Conservation (phyloP, 1,140 invertebrate species). For the Euwallacea fornicatus region DNA sequence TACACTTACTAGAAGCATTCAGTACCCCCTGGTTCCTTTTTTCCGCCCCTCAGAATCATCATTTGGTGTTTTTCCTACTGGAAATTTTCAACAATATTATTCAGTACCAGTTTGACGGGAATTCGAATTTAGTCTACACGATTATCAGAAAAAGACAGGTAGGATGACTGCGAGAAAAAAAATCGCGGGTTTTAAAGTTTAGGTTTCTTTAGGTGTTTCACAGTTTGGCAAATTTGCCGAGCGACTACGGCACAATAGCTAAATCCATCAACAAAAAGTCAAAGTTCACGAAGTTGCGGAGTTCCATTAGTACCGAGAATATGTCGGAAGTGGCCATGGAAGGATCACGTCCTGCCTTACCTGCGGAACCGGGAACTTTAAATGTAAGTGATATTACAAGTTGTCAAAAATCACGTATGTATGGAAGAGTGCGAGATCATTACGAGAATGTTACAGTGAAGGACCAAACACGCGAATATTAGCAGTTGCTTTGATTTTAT, state of each 20-base stretch:
- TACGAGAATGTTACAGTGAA: too few relatives aligned
- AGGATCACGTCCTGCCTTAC: conserved; percentile 79
- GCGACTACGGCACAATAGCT: conserved; percentile 86
- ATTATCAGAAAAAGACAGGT: conserved; percentile 95
- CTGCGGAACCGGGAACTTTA: conserved; percentile 86
- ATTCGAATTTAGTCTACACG: conserved; percentile 98
- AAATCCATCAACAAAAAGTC: conserved; percentile 74
- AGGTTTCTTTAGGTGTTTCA: conserved; percentile 74
- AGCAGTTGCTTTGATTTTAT: too few relatives aligned
- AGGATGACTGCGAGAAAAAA: neutral
- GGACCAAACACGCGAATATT: too few relatives aligned
- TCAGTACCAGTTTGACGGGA: conserved; percentile 99
- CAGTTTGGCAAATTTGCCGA: conserved; percentile 91
- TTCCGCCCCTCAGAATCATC: conserved; percentile 94
- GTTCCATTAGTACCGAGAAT: conserved; percentile 51
- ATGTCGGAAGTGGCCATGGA: conserved; percentile 74
- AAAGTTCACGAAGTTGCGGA: conserved; percentile 37
- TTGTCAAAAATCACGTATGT: neutral
- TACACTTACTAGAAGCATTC: conserved; percentile 98
- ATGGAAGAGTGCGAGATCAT: too few relatives aligned
- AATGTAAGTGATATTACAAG: conserved; percentile 56
- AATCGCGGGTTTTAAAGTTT: neutral
- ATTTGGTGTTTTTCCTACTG: conserved; percentile 96
- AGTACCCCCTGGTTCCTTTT: conserved; percentile 99
- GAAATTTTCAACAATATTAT: conserved; percentile 99